These are phyloP conservation scores for Drosophila arawakana DNA, from an alignment of 1,140 invertebrate genomes.

Conservation along the genomic window DNA sequence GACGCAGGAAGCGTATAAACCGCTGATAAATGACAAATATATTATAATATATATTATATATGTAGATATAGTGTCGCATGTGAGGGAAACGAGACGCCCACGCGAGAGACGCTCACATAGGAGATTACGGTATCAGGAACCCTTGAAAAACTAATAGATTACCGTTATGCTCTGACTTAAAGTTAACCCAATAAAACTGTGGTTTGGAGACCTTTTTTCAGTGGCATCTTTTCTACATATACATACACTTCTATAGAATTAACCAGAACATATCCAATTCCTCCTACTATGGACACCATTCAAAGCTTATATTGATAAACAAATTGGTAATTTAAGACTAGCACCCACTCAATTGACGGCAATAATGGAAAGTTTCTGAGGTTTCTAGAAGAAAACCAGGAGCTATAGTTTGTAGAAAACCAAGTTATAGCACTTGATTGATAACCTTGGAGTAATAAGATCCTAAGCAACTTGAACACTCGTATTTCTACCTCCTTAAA, in stretches of 20 bases:
- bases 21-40: slow-evolving; percentile 13
- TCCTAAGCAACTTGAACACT: neutral
- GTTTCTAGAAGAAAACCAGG: slow-evolving; percentile 50
- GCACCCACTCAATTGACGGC: slow-evolving; percentile 57
- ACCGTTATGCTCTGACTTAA: neutral
- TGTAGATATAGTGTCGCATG: slow-evolving; percentile 32
- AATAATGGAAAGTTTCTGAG: slow-evolving; percentile 68
- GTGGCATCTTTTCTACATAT: neutral
- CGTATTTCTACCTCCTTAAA: neutral
- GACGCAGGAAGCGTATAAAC: slow-evolving; percentile 23
- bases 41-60: slow-evolving; percentile 4
- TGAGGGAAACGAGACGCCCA: slow-evolving; percentile 62
- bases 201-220: too few relatives aligned
- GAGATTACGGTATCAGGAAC: neutral
- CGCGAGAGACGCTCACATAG: slow-evolving; percentile 8
- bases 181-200: too few relatives aligned
- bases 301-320: slow-evolving; percentile 53
- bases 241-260: neutral
- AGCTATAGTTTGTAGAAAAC: slow-evolving; percentile 30
- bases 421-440: slow-evolving; percentile 17
- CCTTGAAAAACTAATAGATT: neutral
- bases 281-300: slow-evolving; percentile 7
- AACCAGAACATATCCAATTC: neutral
- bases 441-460: slow-evolving; percentile 33
- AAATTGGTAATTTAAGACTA: slow-evolving; percentile 64